Evolutionary conservation across 2,888 invertebrate species (phyloP), one percentile per base, ranked within the genome.

Genomic region (Escarpia spicata): DNA sequence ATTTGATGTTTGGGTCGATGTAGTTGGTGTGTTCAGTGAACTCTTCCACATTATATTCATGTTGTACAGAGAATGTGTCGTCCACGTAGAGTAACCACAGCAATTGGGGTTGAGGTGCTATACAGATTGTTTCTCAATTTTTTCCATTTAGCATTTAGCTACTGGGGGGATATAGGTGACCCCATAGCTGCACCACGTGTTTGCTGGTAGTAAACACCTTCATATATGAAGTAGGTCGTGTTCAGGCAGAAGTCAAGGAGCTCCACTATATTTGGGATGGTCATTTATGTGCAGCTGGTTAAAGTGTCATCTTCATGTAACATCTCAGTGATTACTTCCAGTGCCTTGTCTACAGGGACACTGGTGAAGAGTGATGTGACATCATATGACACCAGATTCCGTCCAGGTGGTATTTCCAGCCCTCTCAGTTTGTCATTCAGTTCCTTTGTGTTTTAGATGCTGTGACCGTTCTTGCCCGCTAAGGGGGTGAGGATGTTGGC

Each of bases 311-410:
- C 92, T 58, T 92, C 43, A 43, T 92, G 43, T 9, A 92, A 58
- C 31, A 2, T 92, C 31, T 31, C 44, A 19, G n/a, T 58, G 31
- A 44, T 92, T 15, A 60, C 60, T n/a, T 92, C 60, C 45, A 92
- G 92, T 44, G 92, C 92, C 60, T 44, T 31, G 10, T 92, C 37
- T 37, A 37, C 37, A 37, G 37, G 60, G 9, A 75, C 43, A 12
- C 91, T 92, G 12, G 92, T 92, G 45, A 93, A 92, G 19, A 93
- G 93, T 37, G 93, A 91, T 43, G 92, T 91, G 26, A 93, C 92
- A 90, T 93, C 92, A 90, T 92, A 92, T 37, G 93, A 92, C 31
- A 93, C 93, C 15, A 92, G 43, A 90, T 93, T 93, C 26, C 37
- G 90, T 31, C 37, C 91, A 26, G 92, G 92, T n/a, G 92, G 93